phyloP scores from a whole-genome alignment of 2,888 invertebrate genomes.

The Erebia epiphron region DNA sequence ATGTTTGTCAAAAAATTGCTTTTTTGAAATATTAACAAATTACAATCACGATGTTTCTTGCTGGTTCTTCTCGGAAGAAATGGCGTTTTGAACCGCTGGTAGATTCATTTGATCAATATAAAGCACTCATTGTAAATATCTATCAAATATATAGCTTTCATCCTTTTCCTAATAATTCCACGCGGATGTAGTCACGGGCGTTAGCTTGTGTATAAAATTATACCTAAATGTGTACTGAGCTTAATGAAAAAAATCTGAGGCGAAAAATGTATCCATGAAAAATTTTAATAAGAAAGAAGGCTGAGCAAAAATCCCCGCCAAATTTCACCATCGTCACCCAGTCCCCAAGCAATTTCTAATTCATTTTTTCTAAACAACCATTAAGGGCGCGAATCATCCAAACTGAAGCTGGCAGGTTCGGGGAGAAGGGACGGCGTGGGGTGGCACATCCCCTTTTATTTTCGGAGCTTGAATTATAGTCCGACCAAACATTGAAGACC shows the following conservation, averaged over 20 bases:
- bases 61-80: too few species aligned
- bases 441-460: conserved; percentile 71
- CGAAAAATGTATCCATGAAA: conserved; percentile 15
- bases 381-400: conserved; percentile 69
- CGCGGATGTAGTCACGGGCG: too few species aligned
- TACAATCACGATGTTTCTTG: too few species aligned
- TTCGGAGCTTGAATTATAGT: conserved; percentile 79
- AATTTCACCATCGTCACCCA: conserved; percentile 12
- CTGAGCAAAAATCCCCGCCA: conserved; percentile 7
- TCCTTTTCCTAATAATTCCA: too few species aligned
- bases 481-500: conserved; percentile 79
- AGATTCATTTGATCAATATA: too few species aligned
- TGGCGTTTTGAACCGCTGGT: too few species aligned
- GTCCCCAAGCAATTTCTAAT: conserved; percentile 40
- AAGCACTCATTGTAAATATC: too few species aligned
- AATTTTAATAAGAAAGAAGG: conserved; percentile 1
- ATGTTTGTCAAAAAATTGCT: too few species aligned
- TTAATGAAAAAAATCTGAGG: not conserved
- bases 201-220: not conserved
- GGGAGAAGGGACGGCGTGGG: conserved; percentile 39
- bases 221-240: not conserved
- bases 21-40: too few species aligned
- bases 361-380: conserved; percentile 69
- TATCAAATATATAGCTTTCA: too few species aligned
- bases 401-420: conserved; percentile 60